A percentile compares a stretch with the other conserved stretches of the same genome.
These are phyloP conservation scores for Epizoanthus stellaris DNA, from an alignment of 92 coral and sea anemone species.

Conservation along the genomic window DNA sequence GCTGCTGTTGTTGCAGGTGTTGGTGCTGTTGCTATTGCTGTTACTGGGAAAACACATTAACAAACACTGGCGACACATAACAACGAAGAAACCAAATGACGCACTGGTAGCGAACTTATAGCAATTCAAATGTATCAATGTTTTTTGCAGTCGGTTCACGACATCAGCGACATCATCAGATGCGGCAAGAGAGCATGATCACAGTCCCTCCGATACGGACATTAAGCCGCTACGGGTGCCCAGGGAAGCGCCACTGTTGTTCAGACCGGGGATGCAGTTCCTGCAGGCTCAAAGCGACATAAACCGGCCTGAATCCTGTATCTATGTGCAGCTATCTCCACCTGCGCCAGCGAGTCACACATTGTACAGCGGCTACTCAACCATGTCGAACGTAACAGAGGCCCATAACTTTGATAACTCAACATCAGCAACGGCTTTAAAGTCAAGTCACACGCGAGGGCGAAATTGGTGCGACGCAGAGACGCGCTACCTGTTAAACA, in stretches of 20 bases:
- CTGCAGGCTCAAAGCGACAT: constrained; percentile 7
- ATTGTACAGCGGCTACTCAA: constrained; percentile 38
- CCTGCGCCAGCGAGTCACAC: constrained; percentile 6
- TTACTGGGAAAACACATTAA: no score
- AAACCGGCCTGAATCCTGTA: constrained; percentile 24
- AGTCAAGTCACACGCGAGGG: constrained; percentile 48
- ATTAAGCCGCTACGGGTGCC: constrained; percentile 2
- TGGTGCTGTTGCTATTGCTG: no score
- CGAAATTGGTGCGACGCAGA: constrained; percentile 72
- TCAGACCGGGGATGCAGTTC: constrained; percentile 34
- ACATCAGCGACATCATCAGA: no score
- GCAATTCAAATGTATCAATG: no score
- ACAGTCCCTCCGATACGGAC: not conserved
- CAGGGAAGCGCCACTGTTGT: constrained; percentile 17
- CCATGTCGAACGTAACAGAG: constrained; percentile 7
- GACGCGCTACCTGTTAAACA: constrained; percentile 54
- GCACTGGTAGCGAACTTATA: no score
- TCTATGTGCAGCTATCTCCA: constrained; percentile 36
- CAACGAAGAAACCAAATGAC: no score
- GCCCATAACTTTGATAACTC: not conserved
- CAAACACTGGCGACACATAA: no score
- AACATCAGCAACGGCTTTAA: constrained; percentile 40
- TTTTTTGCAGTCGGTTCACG: no score
- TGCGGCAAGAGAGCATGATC: no score
- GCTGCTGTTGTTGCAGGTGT: no score